phyloP scores from a whole-genome alignment of 2,113 vertebrate genomes.

The Myotis yumanensis region DNA sequence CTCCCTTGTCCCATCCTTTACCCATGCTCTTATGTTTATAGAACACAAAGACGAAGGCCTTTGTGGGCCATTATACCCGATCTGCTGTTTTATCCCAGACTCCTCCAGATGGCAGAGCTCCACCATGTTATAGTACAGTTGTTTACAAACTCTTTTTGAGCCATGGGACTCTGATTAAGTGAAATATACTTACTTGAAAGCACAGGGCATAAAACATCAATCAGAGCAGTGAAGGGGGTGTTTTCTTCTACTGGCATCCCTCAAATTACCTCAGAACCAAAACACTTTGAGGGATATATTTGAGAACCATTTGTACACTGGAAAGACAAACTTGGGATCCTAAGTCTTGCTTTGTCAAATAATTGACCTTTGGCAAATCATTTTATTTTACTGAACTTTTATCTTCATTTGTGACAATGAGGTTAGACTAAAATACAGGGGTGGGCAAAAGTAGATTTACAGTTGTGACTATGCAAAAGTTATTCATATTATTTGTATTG shows the following conservation, averaged over 20 bases:
- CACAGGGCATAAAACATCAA: background rate
- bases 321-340: background rate
- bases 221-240: background rate
- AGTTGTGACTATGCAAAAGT: background rate
- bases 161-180: background rate
- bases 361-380: conserved; percentile 9
- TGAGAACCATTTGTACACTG: conserved; percentile 21
- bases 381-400: conserved; percentile 39
- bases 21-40: background rate
- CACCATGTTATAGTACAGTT: background rate
- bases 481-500: background rate
- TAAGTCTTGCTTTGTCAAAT: conserved; percentile 39
- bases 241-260: background rate
- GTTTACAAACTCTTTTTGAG: background rate
- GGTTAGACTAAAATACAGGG: background rate
- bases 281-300: background rate
- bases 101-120: background rate
- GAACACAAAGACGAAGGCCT: background rate
- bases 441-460: background rate
- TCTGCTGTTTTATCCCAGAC: background rate
- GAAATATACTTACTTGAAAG: conserved; percentile 49
- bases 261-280: background rate
- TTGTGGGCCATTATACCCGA: background rate
- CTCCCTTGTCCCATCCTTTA: background rate
- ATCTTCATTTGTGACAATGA: background rate